A percentile compares a stretch with the other conserved stretches of the same genome.
Evolutionary conservation across 53 echinoderm and acorn worm species (phyloP).

Genomic region (Patiria pectinifera): DNA sequence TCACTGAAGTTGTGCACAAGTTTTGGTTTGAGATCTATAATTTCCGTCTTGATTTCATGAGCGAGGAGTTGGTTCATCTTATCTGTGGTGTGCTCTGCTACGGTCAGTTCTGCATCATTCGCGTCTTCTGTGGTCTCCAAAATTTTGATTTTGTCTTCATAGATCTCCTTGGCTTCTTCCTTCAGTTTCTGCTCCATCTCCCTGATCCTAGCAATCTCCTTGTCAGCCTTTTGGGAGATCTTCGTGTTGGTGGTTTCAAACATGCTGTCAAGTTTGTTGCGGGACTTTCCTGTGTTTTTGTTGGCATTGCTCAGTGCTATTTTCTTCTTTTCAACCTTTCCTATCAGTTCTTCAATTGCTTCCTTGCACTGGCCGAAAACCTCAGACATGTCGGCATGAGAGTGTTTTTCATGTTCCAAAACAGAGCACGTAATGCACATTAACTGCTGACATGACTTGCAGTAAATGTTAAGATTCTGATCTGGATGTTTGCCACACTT

Average conservation of each 20-base stretch:
- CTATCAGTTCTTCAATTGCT: not conserved
- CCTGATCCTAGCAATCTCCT: not conserved
- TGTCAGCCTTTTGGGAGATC: conserved; percentile 30
- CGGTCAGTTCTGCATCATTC: not conserved
- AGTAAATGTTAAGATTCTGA: conserved; percentile 52
- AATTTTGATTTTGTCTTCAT: conserved; percentile 11
- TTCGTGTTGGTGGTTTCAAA: not conserved
- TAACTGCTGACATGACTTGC: conserved; percentile 41
- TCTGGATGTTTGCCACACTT: conserved; percentile 43
- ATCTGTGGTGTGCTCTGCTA: not conserved
- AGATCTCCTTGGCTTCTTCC: conserved; percentile 2
- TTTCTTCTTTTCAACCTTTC: not conserved
- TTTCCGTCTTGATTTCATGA: no score
- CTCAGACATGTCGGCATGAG: not conserved
- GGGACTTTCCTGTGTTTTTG: not conserved
- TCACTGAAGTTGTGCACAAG: not conserved
- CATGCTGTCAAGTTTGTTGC: conserved; percentile 21
- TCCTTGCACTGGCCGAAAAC: not conserved
- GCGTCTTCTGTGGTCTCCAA: not conserved
- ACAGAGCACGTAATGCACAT: conserved; percentile 20
- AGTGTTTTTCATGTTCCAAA: not conserved
- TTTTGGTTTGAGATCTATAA: not conserved
- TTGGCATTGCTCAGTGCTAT: not conserved
- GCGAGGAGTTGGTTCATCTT: not conserved
- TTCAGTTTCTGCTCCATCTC: not conserved